These are phyloP conservation scores for Melanerpes aurifrons DNA, from an alignment of 2,113 vertebrate species.

Conservation along the genomic window DNA sequence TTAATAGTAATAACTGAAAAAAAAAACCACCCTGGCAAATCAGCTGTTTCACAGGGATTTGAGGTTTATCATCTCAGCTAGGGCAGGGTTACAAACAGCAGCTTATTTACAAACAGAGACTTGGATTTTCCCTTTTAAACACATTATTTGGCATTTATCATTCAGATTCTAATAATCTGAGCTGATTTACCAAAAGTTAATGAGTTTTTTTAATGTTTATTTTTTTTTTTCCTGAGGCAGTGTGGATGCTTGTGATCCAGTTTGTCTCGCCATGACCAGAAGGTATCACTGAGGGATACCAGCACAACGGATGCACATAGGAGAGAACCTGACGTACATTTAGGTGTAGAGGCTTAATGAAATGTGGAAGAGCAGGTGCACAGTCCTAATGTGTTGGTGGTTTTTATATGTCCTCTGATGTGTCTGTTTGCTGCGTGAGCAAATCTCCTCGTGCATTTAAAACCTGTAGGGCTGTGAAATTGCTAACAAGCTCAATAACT, in stretches of 20 bases:
- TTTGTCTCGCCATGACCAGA: conserved; percentile 39
- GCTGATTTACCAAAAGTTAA: conserved; percentile 41
- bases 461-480: conserved; percentile 24
- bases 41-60: background rate
- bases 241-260: background rate
- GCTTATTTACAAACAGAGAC: background rate
- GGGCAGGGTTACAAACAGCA: conserved; percentile 11
- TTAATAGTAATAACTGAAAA: background rate
- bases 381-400: background rate
- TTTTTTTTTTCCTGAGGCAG: conserved; percentile 1
- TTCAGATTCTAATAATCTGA: conserved; percentile 7
- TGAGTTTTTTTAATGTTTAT: background rate
- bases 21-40: background rate
- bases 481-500: background rate
- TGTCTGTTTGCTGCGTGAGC: conserved; percentile 52
- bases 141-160: background rate
- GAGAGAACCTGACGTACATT: background rate
- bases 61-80: background rate
- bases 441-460: conserved; percentile 27
- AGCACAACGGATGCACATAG: background rate
- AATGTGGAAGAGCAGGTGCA: conserved; percentile 61
- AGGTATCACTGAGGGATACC: conserved; percentile 42
- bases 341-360: conserved; percentile 51
- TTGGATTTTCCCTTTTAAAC: background rate
- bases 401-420: background rate